Conservation (phyloP, 2,797 vertebrate species). For the Bovichtus variegatus region DNA sequence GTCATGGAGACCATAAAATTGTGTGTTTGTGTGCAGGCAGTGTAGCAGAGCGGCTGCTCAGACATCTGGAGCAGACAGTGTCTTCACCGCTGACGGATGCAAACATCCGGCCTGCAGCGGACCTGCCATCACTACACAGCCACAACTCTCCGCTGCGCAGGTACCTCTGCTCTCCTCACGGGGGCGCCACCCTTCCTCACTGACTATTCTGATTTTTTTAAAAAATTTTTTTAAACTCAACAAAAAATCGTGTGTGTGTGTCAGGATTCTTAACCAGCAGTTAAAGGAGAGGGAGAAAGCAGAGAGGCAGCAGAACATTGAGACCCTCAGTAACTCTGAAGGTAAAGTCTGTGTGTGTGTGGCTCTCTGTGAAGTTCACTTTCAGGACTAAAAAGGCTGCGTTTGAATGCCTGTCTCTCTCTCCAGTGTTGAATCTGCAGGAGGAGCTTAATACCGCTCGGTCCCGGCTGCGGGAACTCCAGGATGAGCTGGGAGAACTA, state of each 20-base stretch:
- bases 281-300: conserved; percentile 80
- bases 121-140: conserved; percentile 85
- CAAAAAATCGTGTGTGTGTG: neutral
- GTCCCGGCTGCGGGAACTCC: conserved; percentile 84
- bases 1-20: neutral
- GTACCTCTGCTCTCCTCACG: conserved; percentile 80
- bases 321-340: conserved; percentile 79
- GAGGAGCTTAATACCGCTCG: conserved; percentile 84
- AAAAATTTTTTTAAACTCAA: too few relatives aligned
- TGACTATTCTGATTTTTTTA: too few relatives aligned
- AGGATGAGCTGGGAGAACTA: conserved; percentile 87
- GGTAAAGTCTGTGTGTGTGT: conserved; percentile 64
- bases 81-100: conserved; percentile 77
- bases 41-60: conserved; percentile 85
- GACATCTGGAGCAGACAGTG: conserved; percentile 85
- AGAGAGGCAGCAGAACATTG: conserved; percentile 70
- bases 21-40: conserved; percentile 72
- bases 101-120: conserved; percentile 83
- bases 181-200: too few relatives aligned
- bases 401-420: conserved; percentile 18
- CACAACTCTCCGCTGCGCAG: conserved; percentile 90
- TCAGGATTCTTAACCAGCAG: conserved; percentile 88
- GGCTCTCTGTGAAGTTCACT: neutral
- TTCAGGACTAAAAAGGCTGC: too few relatives aligned
- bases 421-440: conserved; percentile 82